Evolutionary conservation across 1,140 invertebrate species (phyloP).

Genomic region (Drosophila subpulchrella): DNA sequence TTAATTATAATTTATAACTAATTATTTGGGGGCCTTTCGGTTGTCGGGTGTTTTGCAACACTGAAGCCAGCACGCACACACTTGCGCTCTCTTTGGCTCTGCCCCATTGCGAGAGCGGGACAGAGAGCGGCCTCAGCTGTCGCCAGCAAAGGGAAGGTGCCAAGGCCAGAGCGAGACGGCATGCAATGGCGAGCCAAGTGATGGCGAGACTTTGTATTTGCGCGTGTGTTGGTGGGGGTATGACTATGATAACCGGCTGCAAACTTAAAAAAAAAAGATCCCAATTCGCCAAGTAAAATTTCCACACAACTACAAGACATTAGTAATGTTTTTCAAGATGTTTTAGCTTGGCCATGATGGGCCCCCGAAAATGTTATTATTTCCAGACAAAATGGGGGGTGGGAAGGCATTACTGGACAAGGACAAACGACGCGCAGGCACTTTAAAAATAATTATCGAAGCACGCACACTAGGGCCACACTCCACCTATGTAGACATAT

Average conservation of each 20-base stretch:
- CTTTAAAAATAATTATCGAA: constrained; percentile 68
- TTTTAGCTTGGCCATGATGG: not conserved
- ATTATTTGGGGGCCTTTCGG: constrained; percentile 56
- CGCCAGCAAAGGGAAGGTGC: constrained; percentile 49
- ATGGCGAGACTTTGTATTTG: constrained; percentile 43
- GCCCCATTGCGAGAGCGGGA: constrained; percentile 73
- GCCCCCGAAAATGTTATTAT: not conserved
- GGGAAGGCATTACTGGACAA: constrained; percentile 37
- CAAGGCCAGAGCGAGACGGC: constrained; percentile 34
- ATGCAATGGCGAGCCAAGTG: constrained; percentile 22
- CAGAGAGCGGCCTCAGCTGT: constrained; percentile 66
- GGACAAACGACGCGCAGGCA: constrained; percentile 45
- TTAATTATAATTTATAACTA: constrained; percentile 75
- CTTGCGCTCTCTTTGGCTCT: constrained; percentile 64
- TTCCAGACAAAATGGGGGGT: not conserved
- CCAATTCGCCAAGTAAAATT: constrained; percentile 32
- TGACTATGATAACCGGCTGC: constrained; percentile 75
- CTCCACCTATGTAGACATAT: constrained; percentile 18
- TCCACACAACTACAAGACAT: constrained; percentile 17
- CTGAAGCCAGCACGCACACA: constrained; percentile 51
- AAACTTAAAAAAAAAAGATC: constrained; percentile 45
- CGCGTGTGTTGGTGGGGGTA: constrained; percentile 58
- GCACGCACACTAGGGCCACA: constrained; percentile 31
- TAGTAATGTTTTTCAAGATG: constrained; percentile 1
- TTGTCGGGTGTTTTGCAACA: constrained; percentile 62